Conservation (phyloP, 2,888 invertebrate species). For the Gymnoscelis rufifasciata region DNA sequence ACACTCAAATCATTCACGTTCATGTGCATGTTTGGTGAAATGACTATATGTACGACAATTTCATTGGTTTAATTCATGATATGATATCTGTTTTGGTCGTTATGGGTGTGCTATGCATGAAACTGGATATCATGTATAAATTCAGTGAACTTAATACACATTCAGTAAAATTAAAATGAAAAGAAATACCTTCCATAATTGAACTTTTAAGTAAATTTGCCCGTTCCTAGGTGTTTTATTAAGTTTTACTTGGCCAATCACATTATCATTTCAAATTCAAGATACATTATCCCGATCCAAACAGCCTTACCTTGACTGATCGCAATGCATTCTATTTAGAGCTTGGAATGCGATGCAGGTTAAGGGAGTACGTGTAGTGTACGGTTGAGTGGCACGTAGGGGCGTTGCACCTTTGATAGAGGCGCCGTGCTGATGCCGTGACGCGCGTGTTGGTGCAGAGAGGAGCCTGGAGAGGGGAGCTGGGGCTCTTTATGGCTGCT, state of each 20-base stretch:
- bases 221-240: too few relatives aligned
- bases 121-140: too few relatives aligned
- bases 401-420: conserved; percentile 34
- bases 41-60: too few relatives aligned
- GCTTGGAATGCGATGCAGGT: conserved; percentile 16
- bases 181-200: too few relatives aligned
- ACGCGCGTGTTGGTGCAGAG: conserved; percentile 62
- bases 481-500: conserved; percentile 50
- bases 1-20: conserved; percentile 37
- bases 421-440: conserved; percentile 47
- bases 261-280: too few relatives aligned
- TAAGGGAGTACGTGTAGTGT: conserved; percentile 13
- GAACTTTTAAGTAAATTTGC: too few relatives aligned
- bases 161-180: too few relatives aligned
- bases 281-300: too few relatives aligned
- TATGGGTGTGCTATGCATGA: neutral
- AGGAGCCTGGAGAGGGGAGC: conserved; percentile 46
- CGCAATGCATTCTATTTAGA: conserved; percentile 10
- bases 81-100: neutral
- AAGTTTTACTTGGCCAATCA: too few relatives aligned
- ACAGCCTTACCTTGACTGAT: conserved; percentile 1
- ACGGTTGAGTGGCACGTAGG: conserved; percentile 20
- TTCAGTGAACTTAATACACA: too few relatives aligned
- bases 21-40: conserved; percentile 47
- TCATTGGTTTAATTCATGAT: conserved; percentile 1